Conservation (phyloP, 2,113 vertebrate species). For the Girardinichthys multiradiatus region DNA sequence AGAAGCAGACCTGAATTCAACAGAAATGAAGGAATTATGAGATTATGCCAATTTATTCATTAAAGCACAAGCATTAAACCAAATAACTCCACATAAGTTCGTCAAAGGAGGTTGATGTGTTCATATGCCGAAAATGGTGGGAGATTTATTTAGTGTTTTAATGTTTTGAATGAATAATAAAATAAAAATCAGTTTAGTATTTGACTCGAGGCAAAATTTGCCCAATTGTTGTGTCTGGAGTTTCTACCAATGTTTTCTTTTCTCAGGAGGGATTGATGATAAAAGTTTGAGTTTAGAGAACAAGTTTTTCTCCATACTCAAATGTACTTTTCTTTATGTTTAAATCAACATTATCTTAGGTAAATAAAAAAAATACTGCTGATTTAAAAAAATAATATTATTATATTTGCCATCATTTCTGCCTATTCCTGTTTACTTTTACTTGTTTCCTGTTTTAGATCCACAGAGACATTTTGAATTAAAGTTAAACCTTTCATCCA, state of each 20-base stretch:
- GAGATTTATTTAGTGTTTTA: neutral
- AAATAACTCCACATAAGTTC: neutral
- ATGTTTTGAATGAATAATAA: neutral
- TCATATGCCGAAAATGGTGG: neutral
- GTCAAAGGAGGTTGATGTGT: neutral
- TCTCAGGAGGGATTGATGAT: neutral
- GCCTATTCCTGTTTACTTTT: constrained; percentile 6
- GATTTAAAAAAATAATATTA: too few relatives aligned
- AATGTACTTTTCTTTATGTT: neutral
- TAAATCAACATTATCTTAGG: neutral
- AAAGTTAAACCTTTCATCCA: constrained; percentile 49
- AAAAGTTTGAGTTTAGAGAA: too few relatives aligned
- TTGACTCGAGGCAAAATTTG: neutral
- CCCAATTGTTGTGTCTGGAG: neutral
- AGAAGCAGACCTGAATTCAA: neutral
- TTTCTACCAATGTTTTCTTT: constrained; percentile 39
- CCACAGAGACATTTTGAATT: constrained; percentile 46
- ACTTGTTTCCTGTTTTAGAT: constrained; percentile 27
- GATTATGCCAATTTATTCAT: neutral
- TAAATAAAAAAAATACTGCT: neutral
- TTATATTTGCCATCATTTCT: constrained; percentile 10
- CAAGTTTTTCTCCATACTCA: too few relatives aligned
- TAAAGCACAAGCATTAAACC: too few relatives aligned
- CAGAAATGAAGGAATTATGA: too few relatives aligned
- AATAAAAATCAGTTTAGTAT: neutral